A percentile compares a stretch with the other conserved stretches of the same genome.
These are phyloP conservation scores for Vipera ursinii DNA, from an alignment of 2,797 vertebrate genomes.

Conservation along the genomic window DNA sequence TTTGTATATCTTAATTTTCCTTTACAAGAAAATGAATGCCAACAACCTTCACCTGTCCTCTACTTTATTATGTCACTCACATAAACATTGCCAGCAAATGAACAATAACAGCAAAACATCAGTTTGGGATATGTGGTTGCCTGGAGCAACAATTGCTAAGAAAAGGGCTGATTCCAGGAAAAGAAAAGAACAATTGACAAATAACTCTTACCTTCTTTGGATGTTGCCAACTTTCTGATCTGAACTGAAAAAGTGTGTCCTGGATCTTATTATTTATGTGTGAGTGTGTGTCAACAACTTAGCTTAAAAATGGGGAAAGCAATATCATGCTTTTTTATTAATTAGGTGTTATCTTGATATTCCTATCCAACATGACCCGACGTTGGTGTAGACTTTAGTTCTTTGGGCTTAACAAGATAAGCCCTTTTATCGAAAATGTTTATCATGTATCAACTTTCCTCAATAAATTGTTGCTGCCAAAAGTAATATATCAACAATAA, in stretches of 20 bases:
- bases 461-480: background rate
- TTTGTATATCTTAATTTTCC: background rate
- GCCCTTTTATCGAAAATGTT: slow-evolving; percentile 1
- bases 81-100: background rate
- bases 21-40: background rate
- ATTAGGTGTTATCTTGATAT: background rate
- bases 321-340: background rate
- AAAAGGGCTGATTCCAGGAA: rapidly evolving
- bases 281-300: background rate
- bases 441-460: background rate
- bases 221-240: rapidly evolving
- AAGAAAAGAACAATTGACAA: background rate
- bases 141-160: rapidly evolving
- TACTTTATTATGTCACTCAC: background rate
- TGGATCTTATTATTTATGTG: background rate
- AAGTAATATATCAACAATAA: slow-evolving; percentile 20
- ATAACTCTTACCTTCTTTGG: rapidly evolving
- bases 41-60: background rate
- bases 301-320: background rate
- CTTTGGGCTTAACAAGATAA: background rate
- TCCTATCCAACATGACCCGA: slow-evolving; percentile 18
- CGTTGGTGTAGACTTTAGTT: background rate
- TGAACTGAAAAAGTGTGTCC: rapidly evolving
- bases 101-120: background rate
- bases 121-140: rapidly evolving